Evolutionary conservation across 2,888 invertebrate species (phyloP).

Genomic region (Agrenia bidenticulata): DNA sequence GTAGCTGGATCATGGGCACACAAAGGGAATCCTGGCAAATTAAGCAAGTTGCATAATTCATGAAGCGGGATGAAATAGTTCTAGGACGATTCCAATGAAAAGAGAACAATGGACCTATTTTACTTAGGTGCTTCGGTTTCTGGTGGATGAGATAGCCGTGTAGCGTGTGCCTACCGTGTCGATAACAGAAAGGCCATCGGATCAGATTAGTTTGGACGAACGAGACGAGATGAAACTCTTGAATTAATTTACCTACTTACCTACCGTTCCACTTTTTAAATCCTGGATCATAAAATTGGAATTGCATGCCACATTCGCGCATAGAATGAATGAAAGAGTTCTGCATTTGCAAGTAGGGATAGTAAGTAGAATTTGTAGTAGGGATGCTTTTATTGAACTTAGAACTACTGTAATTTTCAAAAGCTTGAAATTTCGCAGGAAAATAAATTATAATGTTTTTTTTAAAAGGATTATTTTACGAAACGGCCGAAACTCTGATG

Average conservation of each 20-base stretch:
- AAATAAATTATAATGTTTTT: too few species aligned
- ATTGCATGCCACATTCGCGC: background rate
- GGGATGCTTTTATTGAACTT: too few species aligned
- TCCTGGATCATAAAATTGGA: background rate
- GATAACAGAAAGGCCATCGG: conserved; percentile 1
- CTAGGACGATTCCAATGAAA: conserved; percentile 1
- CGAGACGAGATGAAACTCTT: conserved; percentile 1
- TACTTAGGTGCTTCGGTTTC: background rate
- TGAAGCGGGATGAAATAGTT: conserved; percentile 18
- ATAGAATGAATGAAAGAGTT: background rate
- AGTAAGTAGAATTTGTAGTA: too few species aligned
- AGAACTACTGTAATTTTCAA: too few species aligned
- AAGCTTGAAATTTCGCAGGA: too few species aligned
- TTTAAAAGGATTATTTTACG: too few species aligned
- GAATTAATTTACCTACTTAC: conserved; percentile 12
- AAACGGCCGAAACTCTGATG: too few species aligned
- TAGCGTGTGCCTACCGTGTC: background rate
- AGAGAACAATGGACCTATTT: conserved; percentile 9
- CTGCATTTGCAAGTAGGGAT: too few species aligned
- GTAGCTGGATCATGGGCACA: conserved; percentile 15
- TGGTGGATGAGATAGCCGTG: background rate
- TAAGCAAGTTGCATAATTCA: conserved; percentile 33
- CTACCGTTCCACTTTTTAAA: background rate
- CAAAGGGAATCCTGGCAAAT: conserved; percentile 25
- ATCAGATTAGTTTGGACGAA: background rate